A percentile compares a stretch with the other conserved stretches of the same genome.
Evolutionary conservation across 2,797 vertebrate genomes (phyloP).

Genomic region (Petrocephalus schoutedeni): DNA sequence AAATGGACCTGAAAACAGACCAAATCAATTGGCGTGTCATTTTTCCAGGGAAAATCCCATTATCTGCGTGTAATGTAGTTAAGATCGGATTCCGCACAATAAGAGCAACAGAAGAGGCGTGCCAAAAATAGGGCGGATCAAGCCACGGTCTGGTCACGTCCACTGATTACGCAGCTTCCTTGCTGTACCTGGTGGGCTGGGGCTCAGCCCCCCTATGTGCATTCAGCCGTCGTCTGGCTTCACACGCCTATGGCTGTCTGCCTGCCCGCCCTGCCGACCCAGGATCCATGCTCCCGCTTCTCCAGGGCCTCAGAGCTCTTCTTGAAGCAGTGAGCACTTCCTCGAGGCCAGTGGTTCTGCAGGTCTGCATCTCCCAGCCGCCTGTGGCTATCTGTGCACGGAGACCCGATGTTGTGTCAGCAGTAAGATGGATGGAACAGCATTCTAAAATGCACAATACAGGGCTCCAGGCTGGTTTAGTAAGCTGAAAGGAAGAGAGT

Average conservation of each 20-base stretch:
- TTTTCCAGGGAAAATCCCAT: slow-evolving; percentile 5
- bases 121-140: not conserved
- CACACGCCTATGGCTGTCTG: not conserved
- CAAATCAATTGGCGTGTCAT: not conserved
- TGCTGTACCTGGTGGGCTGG: not conserved
- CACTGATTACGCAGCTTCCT: not conserved
- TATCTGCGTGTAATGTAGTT: not conserved
- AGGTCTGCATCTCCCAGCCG: not conserved
- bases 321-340: not conserved
- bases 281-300: not conserved
- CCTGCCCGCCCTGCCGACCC: not conserved
- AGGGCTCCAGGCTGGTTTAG: not conserved
- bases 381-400: not conserved
- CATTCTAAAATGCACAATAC: not conserved
- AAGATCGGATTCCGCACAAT: slow-evolving; percentile 5
- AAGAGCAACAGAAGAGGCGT: not conserved
- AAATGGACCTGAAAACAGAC: slow-evolving; percentile 11
- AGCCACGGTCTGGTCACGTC: not conserved
- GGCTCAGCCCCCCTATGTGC: not conserved
- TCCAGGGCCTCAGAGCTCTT: not conserved
- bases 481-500: not conserved
- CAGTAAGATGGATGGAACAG: not conserved
- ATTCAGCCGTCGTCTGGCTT: not conserved
- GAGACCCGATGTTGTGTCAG: not conserved
- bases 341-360: not conserved